Evolutionary conservation across 2,888 invertebrate species (phyloP), one percentile per base, ranked within the genome.

Genomic region (Enchytraeus crypticus): DNA sequence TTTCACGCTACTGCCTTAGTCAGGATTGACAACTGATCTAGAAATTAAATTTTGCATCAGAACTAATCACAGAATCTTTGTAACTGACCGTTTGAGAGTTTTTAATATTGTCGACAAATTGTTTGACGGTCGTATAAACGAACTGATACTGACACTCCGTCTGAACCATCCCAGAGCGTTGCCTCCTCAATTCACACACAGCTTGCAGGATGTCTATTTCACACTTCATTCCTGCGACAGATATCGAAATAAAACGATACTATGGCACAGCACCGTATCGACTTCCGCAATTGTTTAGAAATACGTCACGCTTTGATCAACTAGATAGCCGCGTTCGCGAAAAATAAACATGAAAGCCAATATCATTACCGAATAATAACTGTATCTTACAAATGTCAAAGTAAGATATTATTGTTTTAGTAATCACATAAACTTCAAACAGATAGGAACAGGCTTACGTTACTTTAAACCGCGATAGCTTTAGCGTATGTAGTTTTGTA

Each of bases 61-160:
- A 43, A 14, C n/a, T 43, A 14, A 14, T n/a, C 11, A 11, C 27
- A 29, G 51, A 26, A 8, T 8, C 5, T 30, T 29, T 8, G 11
- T 51, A 5, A 8, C 5, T 26, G 30, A 51, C 53, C 53, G 3
- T 33, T 5, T 30, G 14, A 51, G 11, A 30, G 18, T 21, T 23
- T 2, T 2, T 3, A 32, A 5, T 11, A 23, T 23, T 38, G 21
- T 53, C 57, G 29, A 78, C 72, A 65, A 71, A 75, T 60, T 76
- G 74, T 49, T 73, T 71, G 4, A 98, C 90, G 64, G 97, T 97
- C 81, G 93, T 86, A 82, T 99, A 99, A 62, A 99, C 92, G 81
- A 99, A 98, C 82, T 95, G 93, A 82, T 99, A 99, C 83, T 99
- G 98, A 56, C 95, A 95, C 82, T 97, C 97, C 61, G 97, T 98